These are phyloP conservation scores for Motacilla tschutschensis DNA, from an alignment of 2,113 vertebrate species.

Conservation along the genomic window DNA sequence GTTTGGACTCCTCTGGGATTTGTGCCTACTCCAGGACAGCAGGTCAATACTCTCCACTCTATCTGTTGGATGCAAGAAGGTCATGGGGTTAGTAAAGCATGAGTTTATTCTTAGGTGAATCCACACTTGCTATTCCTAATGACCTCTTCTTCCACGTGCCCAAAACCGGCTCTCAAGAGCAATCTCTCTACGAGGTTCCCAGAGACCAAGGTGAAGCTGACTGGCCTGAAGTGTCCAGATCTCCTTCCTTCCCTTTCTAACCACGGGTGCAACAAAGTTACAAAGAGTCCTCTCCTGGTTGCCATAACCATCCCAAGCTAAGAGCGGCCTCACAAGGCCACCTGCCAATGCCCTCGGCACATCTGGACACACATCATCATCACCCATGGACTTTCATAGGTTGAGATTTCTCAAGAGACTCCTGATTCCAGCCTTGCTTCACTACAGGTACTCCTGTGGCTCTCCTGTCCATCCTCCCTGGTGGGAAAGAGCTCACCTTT, in stretches of 20 bases:
- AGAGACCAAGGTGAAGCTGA: not conserved
- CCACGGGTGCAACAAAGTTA: not conserved
- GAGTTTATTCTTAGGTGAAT: not conserved
- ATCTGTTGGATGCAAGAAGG: not conserved
- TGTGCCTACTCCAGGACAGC: not conserved
- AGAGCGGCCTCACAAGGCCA: not conserved
- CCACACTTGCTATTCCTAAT: not conserved
- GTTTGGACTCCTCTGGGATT: not conserved
- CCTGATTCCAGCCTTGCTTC: not conserved
- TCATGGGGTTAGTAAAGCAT: not conserved
- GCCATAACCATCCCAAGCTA: not conserved
- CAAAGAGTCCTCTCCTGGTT: not conserved
- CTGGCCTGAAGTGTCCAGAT: not conserved
- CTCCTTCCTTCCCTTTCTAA: not conserved
- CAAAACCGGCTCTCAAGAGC: not conserved
- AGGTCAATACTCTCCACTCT: not conserved
- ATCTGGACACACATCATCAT: not conserved
- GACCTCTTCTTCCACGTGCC: not conserved
- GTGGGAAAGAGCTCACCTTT: not conserved
- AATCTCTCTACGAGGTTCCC: not conserved
- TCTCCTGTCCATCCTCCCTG: not conserved
- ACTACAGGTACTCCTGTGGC: not conserved
- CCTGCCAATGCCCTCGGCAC: not conserved
- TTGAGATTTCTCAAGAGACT: not conserved
- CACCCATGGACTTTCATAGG: accelerated